Evolutionary conservation across 2,888 invertebrate species (phyloP), one percentile per base, ranked within the genome.

Genomic region (Drosophila peninsularis): DNA sequence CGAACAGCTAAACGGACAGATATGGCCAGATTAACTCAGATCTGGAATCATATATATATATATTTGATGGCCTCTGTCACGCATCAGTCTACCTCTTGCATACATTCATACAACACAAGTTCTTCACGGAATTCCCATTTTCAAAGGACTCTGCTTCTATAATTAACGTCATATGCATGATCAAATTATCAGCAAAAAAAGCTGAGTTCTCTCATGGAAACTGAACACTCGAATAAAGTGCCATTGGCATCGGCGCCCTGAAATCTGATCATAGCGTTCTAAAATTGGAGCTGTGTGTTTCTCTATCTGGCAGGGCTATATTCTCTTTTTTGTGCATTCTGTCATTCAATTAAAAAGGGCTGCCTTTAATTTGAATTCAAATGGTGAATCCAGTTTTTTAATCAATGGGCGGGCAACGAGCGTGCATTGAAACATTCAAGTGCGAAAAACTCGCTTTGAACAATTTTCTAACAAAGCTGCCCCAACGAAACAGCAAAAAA

Each of bases 371-470:
- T 75, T 54, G 50, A 49, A 52, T 61, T 69, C 45, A 54, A 54
- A 62, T 54, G 49, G 44, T 47, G 17, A 47, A 62, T 45, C 62
- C 44, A 37, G 44, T 44, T 67, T 71, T 72, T 74, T 71, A 77
- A 80, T 76, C 73, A 77, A 67, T 64, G 42, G 68, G 32, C 49
- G 42, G 24, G 30, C 54, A 57, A 37, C 63, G 45, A 68, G 60
- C 37, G 36, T 9, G 50, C 39, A 32, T 49, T 53, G 55, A 62
- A 64, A 63, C 54, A 64, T 45, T 71, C 42, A 64, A 76, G 67
- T 67, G 64, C 39, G 44, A 62, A 65, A 62, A 64, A 61, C 41
- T 5, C 36, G 45, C 77, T 71, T 65, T 73, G 74, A 77, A 67
- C 65, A 67, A 64, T 64, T 74, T 63, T 47, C 41, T 34, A 66